phyloP scores from a whole-genome alignment of 1,140 invertebrate species.

The Pararge aegeria region DNA sequence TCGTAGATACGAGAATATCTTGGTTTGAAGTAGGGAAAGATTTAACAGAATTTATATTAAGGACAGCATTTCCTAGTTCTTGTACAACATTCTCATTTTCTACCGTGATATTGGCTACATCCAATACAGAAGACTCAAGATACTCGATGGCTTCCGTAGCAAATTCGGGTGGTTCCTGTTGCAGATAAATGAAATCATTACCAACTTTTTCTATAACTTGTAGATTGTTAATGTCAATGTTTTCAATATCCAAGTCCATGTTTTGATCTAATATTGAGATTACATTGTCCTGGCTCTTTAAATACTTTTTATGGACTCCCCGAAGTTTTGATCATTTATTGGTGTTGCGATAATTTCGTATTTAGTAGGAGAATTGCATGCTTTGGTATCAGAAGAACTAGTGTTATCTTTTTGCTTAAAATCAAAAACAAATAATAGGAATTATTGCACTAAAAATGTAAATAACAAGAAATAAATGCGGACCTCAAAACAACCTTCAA shows the following conservation, averaged over 20 bases:
- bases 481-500: no score
- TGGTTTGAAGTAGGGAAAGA: no score
- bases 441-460: slow-evolving; percentile 8
- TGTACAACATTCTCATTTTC: no score
- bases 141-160: slow-evolving; percentile 23
- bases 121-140: slow-evolving; percentile 20
- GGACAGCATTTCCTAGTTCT: no score
- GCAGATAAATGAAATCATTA: slow-evolving; percentile 23
- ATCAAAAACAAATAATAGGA: slow-evolving; percentile 5
- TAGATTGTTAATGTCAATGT: slow-evolving; percentile 9
- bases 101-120: no score
- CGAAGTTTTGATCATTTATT: slow-evolving; percentile 12
- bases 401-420: slow-evolving; percentile 11
- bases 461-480: neutral
- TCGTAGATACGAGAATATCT: no score
- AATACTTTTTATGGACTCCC: slow-evolving; percentile 8
- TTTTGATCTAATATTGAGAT: neutral
- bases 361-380: slow-evolving; percentile 13
- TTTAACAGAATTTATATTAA: no score
- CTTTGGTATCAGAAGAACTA: slow-evolving; percentile 4
- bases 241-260: slow-evolving; percentile 14
- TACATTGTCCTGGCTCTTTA: slow-evolving; percentile 7
- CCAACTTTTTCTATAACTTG: slow-evolving; percentile 25
- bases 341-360: slow-evolving; percentile 14
- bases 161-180: slow-evolving; percentile 24